Base-by-base conservation (phyloP, 1,140 invertebrate species). In the Saccostrea cuccullata region DNA sequence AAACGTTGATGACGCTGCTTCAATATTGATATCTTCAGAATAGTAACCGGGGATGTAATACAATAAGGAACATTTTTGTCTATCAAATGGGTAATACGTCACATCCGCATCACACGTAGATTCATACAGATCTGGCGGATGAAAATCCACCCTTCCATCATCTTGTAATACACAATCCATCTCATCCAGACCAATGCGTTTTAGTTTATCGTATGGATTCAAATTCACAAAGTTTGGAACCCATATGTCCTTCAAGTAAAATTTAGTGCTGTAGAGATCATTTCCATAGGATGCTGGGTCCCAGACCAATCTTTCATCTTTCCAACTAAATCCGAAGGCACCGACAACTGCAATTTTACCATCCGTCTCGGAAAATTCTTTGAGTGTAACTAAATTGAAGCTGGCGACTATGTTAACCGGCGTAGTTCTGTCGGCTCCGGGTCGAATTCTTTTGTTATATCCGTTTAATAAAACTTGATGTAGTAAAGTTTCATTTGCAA, bases 61-160 rank as follows among this genome's bases (percentile, higher is more conserved):
- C 15, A 23, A 11, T n/a, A 89, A 40, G 0, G 82, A 6, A 83
- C 88, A 89, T 4, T 64, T 85, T 30, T 89, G 88, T 40, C 55
- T n/a, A 85, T 89, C 88, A 30, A 89, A 89, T 9, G 88, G 88
- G 55, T 77, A 89, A 87, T 70, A 82, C 20, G 88, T 84, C 3
- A 89, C 88, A 47, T 89, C 88, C 0, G 88, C 85, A 20, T 83
- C 64, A 56, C 88, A 89, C 8, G 86, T 82, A 40, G 67, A 36
- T 40, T 84, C n/a, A 17, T 73, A 86, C 26, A 58, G 17, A 58
- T 83, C 85, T 56, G 85, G 30, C 30, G 86, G 77, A n/a, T 26
- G 0, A 64, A 85, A 84, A 12, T 1, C 1, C 23, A 86, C 77
- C 0, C 1, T 1, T 20, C 88, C 88, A 17, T 55, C 36, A 13